A percentile compares a stretch with the other conserved stretches of the same genome.
Conservation (phyloP, 2,888 invertebrate species). For the Zhengitettix transpicula region DNA sequence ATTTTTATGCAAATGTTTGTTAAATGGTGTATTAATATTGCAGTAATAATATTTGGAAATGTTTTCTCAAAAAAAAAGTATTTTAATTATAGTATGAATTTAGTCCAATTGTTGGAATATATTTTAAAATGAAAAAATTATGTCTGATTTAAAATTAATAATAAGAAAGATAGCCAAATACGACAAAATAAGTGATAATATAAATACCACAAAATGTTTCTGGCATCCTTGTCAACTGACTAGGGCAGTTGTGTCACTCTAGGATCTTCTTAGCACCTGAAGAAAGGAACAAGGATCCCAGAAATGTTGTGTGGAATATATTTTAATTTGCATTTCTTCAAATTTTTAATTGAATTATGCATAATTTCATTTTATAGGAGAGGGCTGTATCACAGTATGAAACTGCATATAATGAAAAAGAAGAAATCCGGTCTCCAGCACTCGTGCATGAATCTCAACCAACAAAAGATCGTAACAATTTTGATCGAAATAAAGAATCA, state of each 20-base stretch:
- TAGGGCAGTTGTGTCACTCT: no score
- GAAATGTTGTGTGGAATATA: conserved; percentile 1
- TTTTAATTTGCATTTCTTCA: background rate
- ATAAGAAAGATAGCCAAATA: no score
- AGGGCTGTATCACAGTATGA: conserved; percentile 8
- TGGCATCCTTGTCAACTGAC: no score
- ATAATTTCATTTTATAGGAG: conserved; percentile 3
- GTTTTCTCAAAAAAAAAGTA: background rate
- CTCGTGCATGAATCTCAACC: conserved; percentile 3
- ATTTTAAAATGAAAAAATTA: no score
- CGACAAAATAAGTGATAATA: no score
- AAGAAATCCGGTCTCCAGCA: conserved; percentile 2
- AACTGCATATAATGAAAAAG: conserved; percentile 4
- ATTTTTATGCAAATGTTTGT: no score
- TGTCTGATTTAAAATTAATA: no score
- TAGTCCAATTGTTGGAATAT: no score
- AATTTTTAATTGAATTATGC: background rate
- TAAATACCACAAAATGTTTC: no score
- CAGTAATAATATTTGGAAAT: background rate
- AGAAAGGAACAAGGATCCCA: no score
- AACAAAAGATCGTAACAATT: conserved; percentile 1
- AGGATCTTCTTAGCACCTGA: no score
- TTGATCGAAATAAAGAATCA: background rate
- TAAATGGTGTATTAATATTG: background rate
- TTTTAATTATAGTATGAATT: background rate